A percentile compares a stretch with the other conserved stretches of the same genome.
phyloP scores from a whole-genome alignment of 2,113 vertebrate genomes.

The Gadus chalcogrammus region DNA sequence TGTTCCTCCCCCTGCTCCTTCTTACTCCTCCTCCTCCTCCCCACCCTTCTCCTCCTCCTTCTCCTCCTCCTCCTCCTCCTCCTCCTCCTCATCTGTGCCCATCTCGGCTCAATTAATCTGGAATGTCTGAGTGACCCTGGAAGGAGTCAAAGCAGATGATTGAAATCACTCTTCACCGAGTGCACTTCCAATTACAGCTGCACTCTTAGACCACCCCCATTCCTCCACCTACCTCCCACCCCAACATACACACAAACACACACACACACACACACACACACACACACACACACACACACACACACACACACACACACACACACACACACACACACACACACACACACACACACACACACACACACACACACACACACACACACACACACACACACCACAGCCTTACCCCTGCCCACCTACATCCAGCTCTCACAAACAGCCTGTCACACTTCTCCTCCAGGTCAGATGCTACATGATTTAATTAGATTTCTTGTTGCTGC shows the following conservation, averaged over 20 bases:
- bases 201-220: background rate
- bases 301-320: background rate
- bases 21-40: background rate
- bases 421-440: constrained; percentile 2
- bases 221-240: background rate
- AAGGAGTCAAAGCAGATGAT: constrained; percentile 44
- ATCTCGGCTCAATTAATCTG: constrained; percentile 53
- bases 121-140: constrained; percentile 48
- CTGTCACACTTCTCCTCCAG: constrained; percentile 19
- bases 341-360: no score
- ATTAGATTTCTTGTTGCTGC: constrained; percentile 37
- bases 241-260: no score
- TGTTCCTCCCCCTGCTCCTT: background rate
- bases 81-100: constrained; percentile 2
- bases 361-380: no score
- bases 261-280: no score
- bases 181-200: constrained; percentile 34
- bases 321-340: no score
- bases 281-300: no score
- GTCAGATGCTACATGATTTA: constrained; percentile 36
- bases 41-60: background rate
- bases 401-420: background rate
- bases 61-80: constrained; percentile 4
- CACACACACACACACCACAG: background rate
- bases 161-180: constrained; percentile 43